These are phyloP conservation scores for Drosophila eohydei DNA, from an alignment of 2,888 invertebrate genomes.

Conservation along the genomic window DNA sequence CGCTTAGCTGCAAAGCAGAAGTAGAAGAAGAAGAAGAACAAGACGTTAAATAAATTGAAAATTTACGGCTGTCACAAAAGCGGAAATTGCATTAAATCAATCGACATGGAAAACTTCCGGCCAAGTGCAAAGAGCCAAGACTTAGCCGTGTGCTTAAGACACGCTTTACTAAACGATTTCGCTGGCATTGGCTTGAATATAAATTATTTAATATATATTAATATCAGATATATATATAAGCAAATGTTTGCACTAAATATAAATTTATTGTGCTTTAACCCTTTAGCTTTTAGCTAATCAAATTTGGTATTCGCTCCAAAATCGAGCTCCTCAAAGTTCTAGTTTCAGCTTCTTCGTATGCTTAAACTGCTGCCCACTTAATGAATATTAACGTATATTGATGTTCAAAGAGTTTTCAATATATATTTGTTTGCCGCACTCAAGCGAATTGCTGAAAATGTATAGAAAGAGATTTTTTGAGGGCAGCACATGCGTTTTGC, in stretches of 20 bases:
- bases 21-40: conserved; percentile 16
- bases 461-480: conserved; percentile 40
- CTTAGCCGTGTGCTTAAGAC: not conserved
- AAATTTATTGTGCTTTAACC: not conserved
- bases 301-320: not conserved
- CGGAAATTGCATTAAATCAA: conserved; percentile 63
- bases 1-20: conserved; percentile 70
- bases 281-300: not conserved
- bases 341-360: no score
- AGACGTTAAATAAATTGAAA: conserved; percentile 38
- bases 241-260: not conserved
- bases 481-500: conserved; percentile 35
- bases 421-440: conserved; percentile 18
- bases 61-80: conserved; percentile 44
- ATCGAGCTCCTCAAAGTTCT: not conserved
- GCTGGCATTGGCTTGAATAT: not conserved
- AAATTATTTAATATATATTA: not conserved
- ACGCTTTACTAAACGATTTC: not conserved
- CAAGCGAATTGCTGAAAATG: conserved; percentile 36
- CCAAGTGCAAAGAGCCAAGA: not conserved
- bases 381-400: conserved; percentile 10
- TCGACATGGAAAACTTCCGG: conserved; percentile 57
- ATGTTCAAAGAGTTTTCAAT: not conserved
- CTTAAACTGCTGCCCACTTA: not conserved
- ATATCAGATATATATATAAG: not conserved